Percentiles rank a stretch among this genome's conserved stretches.
phyloP scores from a whole-genome alignment of 2,797 vertebrate species.

The Silurus aristotelis region DNA sequence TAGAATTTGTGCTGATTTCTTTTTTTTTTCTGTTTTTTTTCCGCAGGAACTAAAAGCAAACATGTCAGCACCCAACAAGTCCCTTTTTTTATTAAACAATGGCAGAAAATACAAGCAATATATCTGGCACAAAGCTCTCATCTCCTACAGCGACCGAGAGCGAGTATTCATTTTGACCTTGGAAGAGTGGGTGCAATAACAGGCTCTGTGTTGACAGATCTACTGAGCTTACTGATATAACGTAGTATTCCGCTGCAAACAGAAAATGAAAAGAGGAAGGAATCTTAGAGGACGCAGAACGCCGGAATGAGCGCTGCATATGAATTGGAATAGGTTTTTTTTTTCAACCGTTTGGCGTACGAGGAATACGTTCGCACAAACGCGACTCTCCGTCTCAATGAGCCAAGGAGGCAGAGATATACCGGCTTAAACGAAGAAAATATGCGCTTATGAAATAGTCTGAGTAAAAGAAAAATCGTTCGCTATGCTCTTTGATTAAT shows the following conservation, averaged over 20 bases:
- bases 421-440: neutral
- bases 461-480: neutral
- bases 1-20: constrained; percentile 40
- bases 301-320: constrained; percentile 23
- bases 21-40: constrained; percentile 20
- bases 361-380: neutral
- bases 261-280: constrained; percentile 35
- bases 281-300: constrained; percentile 22
- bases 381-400: neutral
- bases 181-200: constrained; percentile 48
- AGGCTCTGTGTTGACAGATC: constrained; percentile 50
- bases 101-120: constrained; percentile 51
- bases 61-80: constrained; percentile 54
- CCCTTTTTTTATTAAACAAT: constrained; percentile 60
- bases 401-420: neutral
- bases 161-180: constrained; percentile 57
- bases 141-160: constrained; percentile 41
- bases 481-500: neutral
- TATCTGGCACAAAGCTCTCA: constrained; percentile 47
- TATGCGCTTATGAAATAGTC: too few relatives aligned
- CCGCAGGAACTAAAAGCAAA: constrained; percentile 50
- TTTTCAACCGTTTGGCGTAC: constrained; percentile 2
- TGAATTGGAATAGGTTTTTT: constrained; percentile 21
- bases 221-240: constrained; percentile 44
- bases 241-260: constrained; percentile 35